Percentiles rank a stretch among this genome's conserved stretches.
phyloP scores from a whole-genome alignment of 2,797 vertebrate genomes.

The Helostoma temminkii region DNA sequence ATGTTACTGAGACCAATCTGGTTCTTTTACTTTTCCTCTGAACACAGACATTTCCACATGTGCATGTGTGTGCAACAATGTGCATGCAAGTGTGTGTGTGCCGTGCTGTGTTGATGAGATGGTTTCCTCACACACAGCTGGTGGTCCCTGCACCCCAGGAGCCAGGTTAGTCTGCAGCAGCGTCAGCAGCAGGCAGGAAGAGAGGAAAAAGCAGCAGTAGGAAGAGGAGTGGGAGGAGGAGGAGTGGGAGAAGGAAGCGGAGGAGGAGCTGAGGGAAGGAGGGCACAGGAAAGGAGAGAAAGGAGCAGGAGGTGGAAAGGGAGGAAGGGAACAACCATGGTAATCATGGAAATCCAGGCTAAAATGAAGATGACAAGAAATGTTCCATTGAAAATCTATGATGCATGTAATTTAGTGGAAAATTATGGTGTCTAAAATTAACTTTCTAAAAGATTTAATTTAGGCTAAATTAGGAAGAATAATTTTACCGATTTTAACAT shows the following conservation, averaged over 20 bases:
- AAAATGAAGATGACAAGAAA: conserved; percentile 67
- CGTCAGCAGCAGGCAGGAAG: conserved; percentile 69
- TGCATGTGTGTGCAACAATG: conserved; percentile 17
- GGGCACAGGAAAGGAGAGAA: conserved; percentile 39
- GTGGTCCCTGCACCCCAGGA: conserved; percentile 66
- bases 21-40: conserved; percentile 3
- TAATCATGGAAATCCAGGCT: conserved; percentile 70
- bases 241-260: conserved; percentile 48
- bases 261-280: conserved; percentile 55
- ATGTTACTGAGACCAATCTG: conserved; percentile 8
- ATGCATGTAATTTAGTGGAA: conserved; percentile 42
- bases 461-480: conserved; percentile 25
- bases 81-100: conserved; percentile 37
- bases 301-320: conserved; percentile 44
- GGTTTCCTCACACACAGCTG: conserved; percentile 74
- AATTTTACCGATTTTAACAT: conserved; percentile 33
- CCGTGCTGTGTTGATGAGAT: conserved; percentile 59
- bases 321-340: conserved; percentile 63
- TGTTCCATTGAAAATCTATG: conserved; percentile 33
- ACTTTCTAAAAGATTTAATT: conserved; percentile 36
- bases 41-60: conserved; percentile 7
- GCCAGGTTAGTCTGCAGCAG: conserved; percentile 72
- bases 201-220: conserved; percentile 70
- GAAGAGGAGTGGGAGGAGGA: conserved; percentile 63
- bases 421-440: conserved; percentile 33